Evolutionary conservation across 2,888 invertebrate genomes (phyloP).

Genomic region (Melanargia galathea): DNA sequence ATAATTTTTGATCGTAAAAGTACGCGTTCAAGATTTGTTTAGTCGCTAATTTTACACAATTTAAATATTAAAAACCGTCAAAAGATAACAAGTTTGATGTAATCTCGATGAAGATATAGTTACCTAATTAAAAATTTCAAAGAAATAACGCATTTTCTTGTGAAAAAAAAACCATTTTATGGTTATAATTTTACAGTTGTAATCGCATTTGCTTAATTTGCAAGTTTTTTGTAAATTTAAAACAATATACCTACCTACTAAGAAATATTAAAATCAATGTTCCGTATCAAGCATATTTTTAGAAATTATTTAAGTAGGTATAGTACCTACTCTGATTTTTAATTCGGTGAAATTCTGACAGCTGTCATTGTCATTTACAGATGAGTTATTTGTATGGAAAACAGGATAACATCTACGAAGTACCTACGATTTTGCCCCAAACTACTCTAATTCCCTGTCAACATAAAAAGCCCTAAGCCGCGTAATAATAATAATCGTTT

Average conservation of each 20-base stretch:
- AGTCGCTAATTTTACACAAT: constrained; percentile 10
- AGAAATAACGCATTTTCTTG: not conserved
- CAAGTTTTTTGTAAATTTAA: not conserved
- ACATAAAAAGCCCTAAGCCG: no score
- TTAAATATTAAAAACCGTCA: not conserved
- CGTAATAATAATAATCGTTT: no score
- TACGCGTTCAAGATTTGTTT: not conserved
- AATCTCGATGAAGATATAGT: not conserved
- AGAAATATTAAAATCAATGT: not conserved
- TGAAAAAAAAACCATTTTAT: not conserved
- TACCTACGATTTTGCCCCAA: no score
- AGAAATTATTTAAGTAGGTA: no score
- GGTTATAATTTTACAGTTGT: not conserved
- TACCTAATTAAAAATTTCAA: not conserved
- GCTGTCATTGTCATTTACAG: no score
- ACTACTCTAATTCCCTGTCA: no score
- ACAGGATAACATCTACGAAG: no score
- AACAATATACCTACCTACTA: not conserved
- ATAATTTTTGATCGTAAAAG: no score
- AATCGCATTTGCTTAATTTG: constrained; percentile 8
- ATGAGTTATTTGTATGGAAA: no score
- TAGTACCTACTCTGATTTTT: no score
- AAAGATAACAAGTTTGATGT: not conserved
- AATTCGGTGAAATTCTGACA: no score
- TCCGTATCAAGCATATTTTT: not conserved